Percentiles rank a stretch among this genome's conserved stretches.
Evolutionary conservation across 2,113 vertebrate species (phyloP).

Genomic region (Peucedramus taeniatus): DNA sequence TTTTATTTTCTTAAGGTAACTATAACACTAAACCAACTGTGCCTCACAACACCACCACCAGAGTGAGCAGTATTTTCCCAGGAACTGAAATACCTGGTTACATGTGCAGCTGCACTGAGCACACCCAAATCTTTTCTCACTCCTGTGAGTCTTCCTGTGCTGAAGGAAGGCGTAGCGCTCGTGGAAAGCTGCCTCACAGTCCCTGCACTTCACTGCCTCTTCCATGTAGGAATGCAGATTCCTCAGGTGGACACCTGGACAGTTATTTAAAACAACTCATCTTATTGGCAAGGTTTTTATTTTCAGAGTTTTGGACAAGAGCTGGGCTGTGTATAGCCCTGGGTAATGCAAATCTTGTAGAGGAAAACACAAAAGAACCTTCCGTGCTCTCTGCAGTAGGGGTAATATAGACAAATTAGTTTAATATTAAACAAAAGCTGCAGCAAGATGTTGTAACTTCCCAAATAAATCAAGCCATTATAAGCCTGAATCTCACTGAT

Average conservation of each 20-base stretch:
- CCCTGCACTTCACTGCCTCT: constrained; percentile 47
- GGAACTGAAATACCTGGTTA: constrained; percentile 52
- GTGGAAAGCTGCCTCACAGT: constrained; percentile 51
- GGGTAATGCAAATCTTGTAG: neutral
- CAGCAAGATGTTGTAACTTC: neutral
- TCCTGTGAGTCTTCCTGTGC: constrained; percentile 65
- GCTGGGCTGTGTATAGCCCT: neutral
- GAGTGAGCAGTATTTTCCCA: neutral
- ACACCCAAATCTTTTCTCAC: constrained; percentile 54
- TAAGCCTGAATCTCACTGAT: neutral
- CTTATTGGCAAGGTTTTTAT: neutral
- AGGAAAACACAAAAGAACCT: neutral
- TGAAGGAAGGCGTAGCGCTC: constrained; percentile 59
- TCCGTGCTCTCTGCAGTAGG: neutral
- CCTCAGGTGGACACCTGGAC: constrained; percentile 61
- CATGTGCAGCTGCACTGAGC: constrained; percentile 30
- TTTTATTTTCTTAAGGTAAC: neutral
- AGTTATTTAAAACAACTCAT: neutral
- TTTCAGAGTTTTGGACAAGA: neutral
- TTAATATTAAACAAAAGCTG: neutral
- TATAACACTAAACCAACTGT: neutral
- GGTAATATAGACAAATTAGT: neutral
- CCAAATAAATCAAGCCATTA: neutral
- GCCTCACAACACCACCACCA: neutral
- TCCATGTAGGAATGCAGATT: constrained; percentile 59